These are phyloP conservation scores for Platygyra sinensis DNA, from an alignment of 64 coral and sea anemone genomes.

Conservation along the genomic window DNA sequence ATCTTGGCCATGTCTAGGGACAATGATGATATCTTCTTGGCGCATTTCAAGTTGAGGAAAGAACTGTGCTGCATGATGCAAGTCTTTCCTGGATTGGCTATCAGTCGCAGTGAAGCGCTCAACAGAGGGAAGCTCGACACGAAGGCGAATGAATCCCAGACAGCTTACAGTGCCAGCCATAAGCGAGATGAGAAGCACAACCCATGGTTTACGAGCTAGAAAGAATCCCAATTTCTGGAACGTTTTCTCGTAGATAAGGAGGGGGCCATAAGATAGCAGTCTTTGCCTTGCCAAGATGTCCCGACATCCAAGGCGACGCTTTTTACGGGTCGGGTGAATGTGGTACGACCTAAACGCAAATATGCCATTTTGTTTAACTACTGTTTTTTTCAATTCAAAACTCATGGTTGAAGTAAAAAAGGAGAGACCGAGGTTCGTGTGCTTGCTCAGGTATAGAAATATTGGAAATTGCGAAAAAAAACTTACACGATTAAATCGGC, in stretches of 20 bases:
- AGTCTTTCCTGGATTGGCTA: neutral
- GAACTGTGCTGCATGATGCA: neutral
- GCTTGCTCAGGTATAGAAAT: no score
- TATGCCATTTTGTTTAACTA: no score
- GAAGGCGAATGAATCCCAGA: neutral
- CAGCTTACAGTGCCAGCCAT: neutral
- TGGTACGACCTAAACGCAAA: neutral
- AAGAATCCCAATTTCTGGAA: conserved; percentile 4
- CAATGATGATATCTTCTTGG: neutral
- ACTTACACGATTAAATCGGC: no score
- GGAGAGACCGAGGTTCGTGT: no score
- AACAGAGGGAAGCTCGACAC: neutral
- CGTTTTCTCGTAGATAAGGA: conserved; percentile 7
- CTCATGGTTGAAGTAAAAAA: no score
- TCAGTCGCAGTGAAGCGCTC: neutral
- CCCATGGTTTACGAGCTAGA: neutral
- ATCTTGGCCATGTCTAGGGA: neutral
- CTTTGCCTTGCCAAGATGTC: neutral
- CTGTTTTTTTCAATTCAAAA: no score
- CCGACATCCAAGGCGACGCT: neutral
- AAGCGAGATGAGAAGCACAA: neutral
- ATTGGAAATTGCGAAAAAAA: no score
- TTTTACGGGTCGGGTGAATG: neutral
- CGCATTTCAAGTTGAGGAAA: neutral
- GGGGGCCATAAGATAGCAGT: neutral